Conservation (phyloP, 1,140 invertebrate genomes). For the Lordiphosa clarofinis region DNA sequence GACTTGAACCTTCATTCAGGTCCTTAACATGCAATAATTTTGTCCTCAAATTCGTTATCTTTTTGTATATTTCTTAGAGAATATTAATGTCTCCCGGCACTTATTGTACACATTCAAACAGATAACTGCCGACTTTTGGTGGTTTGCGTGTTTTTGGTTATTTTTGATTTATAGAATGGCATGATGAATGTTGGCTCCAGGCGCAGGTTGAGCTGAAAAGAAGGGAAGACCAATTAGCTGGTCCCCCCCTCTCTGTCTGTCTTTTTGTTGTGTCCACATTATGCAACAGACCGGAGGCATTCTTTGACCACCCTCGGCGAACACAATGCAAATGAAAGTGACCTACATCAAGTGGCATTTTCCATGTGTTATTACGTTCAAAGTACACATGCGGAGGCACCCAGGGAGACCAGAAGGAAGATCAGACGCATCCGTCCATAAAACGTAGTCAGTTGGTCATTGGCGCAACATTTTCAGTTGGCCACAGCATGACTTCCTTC, state of each 20-base stretch:
- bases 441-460: constrained; percentile 25
- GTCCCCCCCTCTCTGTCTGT: background rate
- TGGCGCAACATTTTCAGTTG: constrained; percentile 41
- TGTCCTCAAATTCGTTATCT: background rate
- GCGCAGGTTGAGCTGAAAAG: constrained; percentile 43
- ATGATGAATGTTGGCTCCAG: constrained; percentile 64
- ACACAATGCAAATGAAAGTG: constrained; percentile 64
- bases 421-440: constrained; percentile 24
- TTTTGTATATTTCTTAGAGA: constrained; percentile 6
- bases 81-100: constrained; percentile 42
- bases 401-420: constrained; percentile 26
- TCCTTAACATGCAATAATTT: constrained; percentile 4
- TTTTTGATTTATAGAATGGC: constrained; percentile 72
- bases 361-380: constrained; percentile 28
- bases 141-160: constrained; percentile 59
- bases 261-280: constrained; percentile 67
- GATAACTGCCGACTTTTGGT: constrained; percentile 16
- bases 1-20: background rate
- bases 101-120: constrained; percentile 42
- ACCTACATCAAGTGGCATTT: constrained; percentile 75
- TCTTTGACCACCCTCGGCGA: constrained; percentile 45
- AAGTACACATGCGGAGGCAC: constrained; percentile 30
- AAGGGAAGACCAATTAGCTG: constrained; percentile 33
- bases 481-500: constrained; percentile 39
- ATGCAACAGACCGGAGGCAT: constrained; percentile 57